Conservation (phyloP, 2,888 invertebrate genomes). For the Caenorhabditis imperialis region DNA sequence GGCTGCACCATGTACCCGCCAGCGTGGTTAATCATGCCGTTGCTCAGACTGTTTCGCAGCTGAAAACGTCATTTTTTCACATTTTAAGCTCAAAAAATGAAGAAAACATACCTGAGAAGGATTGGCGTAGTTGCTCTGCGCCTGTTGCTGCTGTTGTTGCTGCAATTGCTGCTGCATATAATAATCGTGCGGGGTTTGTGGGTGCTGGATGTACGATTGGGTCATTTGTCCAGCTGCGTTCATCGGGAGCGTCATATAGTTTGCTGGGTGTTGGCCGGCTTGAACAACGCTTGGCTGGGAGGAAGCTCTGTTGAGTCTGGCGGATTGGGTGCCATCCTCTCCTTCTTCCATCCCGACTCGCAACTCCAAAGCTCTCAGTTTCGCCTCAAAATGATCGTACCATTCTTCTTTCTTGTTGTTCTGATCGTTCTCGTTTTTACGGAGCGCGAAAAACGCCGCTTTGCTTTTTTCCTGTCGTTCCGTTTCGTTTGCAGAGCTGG, state of each 20-base stretch:
- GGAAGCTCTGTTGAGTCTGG: slow-evolving; percentile 54
- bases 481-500: slow-evolving; percentile 70
- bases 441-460: slow-evolving; percentile 76
- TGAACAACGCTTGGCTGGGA: slow-evolving; percentile 68
- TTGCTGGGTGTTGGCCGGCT: slow-evolving; percentile 43
- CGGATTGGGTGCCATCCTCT: slow-evolving; percentile 40
- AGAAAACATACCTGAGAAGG: slow-evolving; percentile 40
- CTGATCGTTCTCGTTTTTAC: slow-evolving; percentile 44
- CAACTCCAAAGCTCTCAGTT: slow-evolving; percentile 37
- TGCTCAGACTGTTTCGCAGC: slow-evolving; percentile 65
- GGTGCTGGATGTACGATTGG: slow-evolving; percentile 56
- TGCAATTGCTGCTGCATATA: slow-evolving; percentile 53
- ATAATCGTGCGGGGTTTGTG: slow-evolving; percentile 48
- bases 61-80: slow-evolving; percentile 23
- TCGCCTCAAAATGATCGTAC: slow-evolving; percentile 50
- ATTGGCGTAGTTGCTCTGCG: slow-evolving; percentile 46
- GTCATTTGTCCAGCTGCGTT: slow-evolving; percentile 55
- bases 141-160: slow-evolving; percentile 39
- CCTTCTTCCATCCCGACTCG: slow-evolving; percentile 40
- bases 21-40: slow-evolving; percentile 69
- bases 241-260: slow-evolving; percentile 55
- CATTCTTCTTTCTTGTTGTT: slow-evolving; percentile 39
- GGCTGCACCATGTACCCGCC: slow-evolving; percentile 45
- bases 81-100: background rate
- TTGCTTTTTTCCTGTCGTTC: slow-evolving; percentile 74